Base-by-base conservation (phyloP, 2,888 invertebrate species). In the Thymelicus sylvestris region DNA sequence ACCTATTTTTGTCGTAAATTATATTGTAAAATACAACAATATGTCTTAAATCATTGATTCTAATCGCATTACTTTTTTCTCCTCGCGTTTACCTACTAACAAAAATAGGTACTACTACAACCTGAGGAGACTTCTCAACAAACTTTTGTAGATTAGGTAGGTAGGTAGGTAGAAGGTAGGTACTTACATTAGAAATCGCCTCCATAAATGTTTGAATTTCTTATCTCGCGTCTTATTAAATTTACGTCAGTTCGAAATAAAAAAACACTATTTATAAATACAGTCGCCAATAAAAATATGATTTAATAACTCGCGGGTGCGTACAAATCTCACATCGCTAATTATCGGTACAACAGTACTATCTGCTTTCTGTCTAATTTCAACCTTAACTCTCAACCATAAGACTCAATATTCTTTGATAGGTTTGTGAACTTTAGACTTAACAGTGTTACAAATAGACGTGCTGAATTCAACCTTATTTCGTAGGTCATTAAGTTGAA, bases 241-340 rank as follows among this genome's bases (percentile, higher is more conserved):
- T 52, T 66, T 60, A 71, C 57, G 55, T 64, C 66, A 61, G 65
- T n/a, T 52, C 13, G 15, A 71, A 71, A 61, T 66, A 66, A 71
- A 71, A 66, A 71, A 61, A 50, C 24, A 70, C 70, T 71, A 71
- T 66, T 66, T 71, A 71, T 71, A 71, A 64, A 64, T 64, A 66
- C 70, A 61, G 71, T 71, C 71, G 52, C 61, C 38, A 71, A 71
- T 71, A 71, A 71, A 70, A 71, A 71, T 71, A 71, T 71, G 71
- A 71, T 71, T 71, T 71, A 66, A 71, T 71, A 71, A 71, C 71
- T 71, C 61, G 66, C 64, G 59, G 48, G 59, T 61, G 64, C 66
- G 61, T 71, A 66, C 71, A 71, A 71, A 71, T 66, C 61, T 71
- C 64, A 69, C 71, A 62, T 66, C 55, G 62, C 71, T 71, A 66